phyloP scores from a whole-genome alignment of 2,113 vertebrate genomes.

The Neopipo cinnamomea region DNA sequence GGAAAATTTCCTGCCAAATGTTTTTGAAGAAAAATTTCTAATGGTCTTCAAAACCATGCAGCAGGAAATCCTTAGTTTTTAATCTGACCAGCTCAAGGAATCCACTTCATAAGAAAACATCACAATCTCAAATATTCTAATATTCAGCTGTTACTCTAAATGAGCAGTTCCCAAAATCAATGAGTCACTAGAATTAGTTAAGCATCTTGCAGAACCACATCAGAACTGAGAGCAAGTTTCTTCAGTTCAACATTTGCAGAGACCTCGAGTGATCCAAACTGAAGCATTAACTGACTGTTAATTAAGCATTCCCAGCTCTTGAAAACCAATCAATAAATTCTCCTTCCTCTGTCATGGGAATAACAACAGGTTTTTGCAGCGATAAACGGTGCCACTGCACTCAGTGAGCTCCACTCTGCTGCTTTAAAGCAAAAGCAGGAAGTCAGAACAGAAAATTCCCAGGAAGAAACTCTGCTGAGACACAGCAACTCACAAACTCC shows the following conservation, averaged over 20 bases:
- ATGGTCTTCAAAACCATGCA: background rate
- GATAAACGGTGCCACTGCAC: background rate
- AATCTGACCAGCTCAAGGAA: background rate
- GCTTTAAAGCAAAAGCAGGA: slow-evolving; percentile 27
- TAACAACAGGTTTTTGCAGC: background rate
- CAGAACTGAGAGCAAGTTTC: background rate
- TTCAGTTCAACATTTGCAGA: background rate
- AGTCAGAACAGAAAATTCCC: background rate
- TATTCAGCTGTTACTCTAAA: background rate
- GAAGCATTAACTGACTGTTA: background rate
- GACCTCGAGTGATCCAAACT: background rate
- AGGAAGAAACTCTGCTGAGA: background rate
- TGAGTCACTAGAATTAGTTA: background rate
- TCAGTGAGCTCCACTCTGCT: background rate
- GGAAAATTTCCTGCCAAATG: background rate
- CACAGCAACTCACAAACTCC: background rate
- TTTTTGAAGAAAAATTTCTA: background rate
- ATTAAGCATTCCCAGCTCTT: background rate
- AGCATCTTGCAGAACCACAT: background rate
- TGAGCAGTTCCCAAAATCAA: background rate
- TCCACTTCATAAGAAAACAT: background rate
- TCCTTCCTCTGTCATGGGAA: rapidly evolving
- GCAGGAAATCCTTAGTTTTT: background rate
- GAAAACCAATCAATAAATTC: background rate
- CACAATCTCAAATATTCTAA: background rate